Base-by-base conservation (phyloP, 2,888 invertebrate species). In the Sepioteuthis lessoniana region DNA sequence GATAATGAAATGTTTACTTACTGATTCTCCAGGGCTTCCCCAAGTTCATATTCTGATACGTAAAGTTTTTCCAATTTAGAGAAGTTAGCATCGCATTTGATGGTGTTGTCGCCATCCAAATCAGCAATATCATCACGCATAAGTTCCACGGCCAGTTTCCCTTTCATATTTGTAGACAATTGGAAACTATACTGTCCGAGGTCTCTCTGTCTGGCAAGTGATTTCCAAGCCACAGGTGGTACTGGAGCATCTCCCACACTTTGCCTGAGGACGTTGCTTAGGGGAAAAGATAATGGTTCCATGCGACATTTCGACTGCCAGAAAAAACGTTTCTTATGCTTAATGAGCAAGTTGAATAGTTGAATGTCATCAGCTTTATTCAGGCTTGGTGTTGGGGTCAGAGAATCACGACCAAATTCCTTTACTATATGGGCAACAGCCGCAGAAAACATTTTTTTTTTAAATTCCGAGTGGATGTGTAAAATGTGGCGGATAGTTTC, bases 11-110 rank as follows among this genome's bases (percentile, higher is more conserved):
- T n/a, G n/a, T 76, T 76, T 76, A 76, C 76, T 92, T 92, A 92
- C 92, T 47, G 42, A 5, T 92, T 92, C 16, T 92, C n/a, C 35
- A 92, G 35, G 47, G 92, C 92, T 42, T 92, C n/a, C 8, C 47
- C 92, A 31, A 92, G 92, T 92, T 92, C 92, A 92, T 92, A 92
- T 47, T 92, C 92, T n/a, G 92, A 47, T 47, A 92, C 92, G n/a
- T 92, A 92, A 92, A 47, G n/a, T 47, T 92, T 92, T 47, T 92
- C 92, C 92, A 92, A 16, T 46, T 92, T 92, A 3, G 92, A 42
- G 46, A 47, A 47, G 5, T 92, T 92, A 19, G 35, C 47, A n/a
- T 47, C 42, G 4, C 42, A 47, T 31, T 42, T 92, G 47, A n/a
- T n/a, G n/a, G 46, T 92, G 38, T 92, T 46, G 10, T n/a, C 47